phyloP scores from a whole-genome alignment of 2,888 invertebrate genomes.

The Leptopilina drosophilae region DNA sequence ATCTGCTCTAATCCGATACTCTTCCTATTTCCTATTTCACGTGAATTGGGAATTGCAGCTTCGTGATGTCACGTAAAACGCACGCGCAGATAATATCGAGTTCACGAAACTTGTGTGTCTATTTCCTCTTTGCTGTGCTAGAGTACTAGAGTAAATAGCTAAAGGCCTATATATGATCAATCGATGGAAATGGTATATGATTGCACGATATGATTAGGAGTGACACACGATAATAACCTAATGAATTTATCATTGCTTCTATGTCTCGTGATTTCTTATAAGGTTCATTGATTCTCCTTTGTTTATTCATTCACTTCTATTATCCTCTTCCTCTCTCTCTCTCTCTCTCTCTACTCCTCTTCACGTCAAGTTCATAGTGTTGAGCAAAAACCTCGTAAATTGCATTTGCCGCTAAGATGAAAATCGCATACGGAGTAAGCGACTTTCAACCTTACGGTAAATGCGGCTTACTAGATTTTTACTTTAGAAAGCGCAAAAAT shows the following conservation, averaged over 20 bases:
- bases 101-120: conserved; percentile 27
- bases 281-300: neutral
- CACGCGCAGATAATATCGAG: conserved; percentile 23
- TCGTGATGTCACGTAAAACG: conserved; percentile 29
- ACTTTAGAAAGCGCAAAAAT: no score
- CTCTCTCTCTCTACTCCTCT: neutral
- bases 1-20: conserved; percentile 26
- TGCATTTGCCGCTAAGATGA: no score
- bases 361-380: no score
- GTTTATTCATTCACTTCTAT: neutral
- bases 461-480: no score
- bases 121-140: conserved; percentile 31
- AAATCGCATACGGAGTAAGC: no score
- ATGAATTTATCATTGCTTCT: conserved; percentile 18
- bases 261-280: neutral
- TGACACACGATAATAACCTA: conserved; percentile 37
- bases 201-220: conserved; percentile 40
- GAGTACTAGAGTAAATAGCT: conserved; percentile 20
- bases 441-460: no score
- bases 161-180: conserved; percentile 43
- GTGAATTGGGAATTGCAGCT: conserved; percentile 32
- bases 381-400: no score
- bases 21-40: conserved; percentile 25
- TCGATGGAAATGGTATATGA: conserved; percentile 41
- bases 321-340: neutral